Percentiles rank a stretch among this genome's conserved stretches.
These are phyloP conservation scores for Boleophthalmus pectinirostris DNA, from an alignment of 2,113 vertebrate species.

Conservation along the genomic window DNA sequence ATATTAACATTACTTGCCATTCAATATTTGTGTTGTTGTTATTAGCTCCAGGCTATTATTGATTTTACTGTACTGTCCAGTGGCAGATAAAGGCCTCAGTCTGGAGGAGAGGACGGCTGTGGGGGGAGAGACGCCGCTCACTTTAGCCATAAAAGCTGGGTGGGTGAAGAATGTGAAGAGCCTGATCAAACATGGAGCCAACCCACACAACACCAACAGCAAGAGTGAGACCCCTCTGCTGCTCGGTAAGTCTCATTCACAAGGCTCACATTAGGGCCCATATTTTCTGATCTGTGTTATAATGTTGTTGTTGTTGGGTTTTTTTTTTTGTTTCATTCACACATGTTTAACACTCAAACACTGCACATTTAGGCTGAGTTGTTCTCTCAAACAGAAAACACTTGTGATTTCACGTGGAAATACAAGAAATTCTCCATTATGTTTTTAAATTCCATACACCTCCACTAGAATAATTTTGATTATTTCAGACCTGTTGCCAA, in stretches of 20 bases:
- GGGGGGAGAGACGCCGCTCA: conserved; percentile 82
- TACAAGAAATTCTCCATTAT: too few species aligned
- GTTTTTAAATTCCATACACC: too few species aligned
- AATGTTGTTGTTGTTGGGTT: too few species aligned
- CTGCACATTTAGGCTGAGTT: too few species aligned
- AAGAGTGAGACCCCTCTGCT: conserved; percentile 84
- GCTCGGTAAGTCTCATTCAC: conserved; percentile 77
- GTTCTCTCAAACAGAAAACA: too few species aligned
- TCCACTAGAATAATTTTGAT: too few species aligned
- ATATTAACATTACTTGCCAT: neutral
- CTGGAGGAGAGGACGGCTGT: conserved; percentile 82
- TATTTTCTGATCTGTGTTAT: too few species aligned
- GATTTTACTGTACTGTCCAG: neutral
- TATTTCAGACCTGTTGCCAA: too few species aligned
- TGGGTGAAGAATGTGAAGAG: conserved; percentile 74
- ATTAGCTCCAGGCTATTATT: neutral
- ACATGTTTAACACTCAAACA: too few species aligned
- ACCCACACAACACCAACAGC: conserved; percentile 78
- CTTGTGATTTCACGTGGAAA: too few species aligned
- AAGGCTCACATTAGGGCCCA: neutral
- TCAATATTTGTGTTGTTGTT: neutral
- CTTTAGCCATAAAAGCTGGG: conserved; percentile 77
- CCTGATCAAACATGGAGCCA: conserved; percentile 79
- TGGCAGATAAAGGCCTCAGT: conserved; percentile 73
- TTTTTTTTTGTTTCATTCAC: too few species aligned